These are phyloP conservation scores for Timema cristinae DNA, from an alignment of 2,888 invertebrate genomes.

Conservation along the genomic window DNA sequence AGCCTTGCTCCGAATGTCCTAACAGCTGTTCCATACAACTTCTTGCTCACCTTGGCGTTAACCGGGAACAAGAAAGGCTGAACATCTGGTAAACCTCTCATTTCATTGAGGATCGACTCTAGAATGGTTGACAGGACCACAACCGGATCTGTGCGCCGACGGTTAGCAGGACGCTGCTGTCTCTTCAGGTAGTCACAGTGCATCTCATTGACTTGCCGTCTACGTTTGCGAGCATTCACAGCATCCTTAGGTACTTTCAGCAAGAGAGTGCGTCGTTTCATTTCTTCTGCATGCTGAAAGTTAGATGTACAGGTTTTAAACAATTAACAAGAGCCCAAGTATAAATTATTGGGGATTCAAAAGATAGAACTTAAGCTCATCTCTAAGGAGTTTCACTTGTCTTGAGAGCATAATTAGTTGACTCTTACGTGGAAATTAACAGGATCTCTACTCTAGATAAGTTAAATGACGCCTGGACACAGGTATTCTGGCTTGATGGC, in stretches of 20 bases:
- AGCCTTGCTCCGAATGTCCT: no score
- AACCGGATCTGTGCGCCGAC: slow-evolving; percentile 91
- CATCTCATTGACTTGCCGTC: slow-evolving; percentile 61
- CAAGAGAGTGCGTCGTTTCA: slow-evolving; percentile 72
- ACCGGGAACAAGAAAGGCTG: slow-evolving; percentile 93
- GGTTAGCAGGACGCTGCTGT: slow-evolving; percentile 76
- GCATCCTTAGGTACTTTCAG: slow-evolving; percentile 75
- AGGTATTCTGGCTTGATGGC: no score
- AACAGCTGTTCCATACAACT: no score
- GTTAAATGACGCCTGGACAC: no score
- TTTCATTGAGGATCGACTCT: slow-evolving; percentile 87
- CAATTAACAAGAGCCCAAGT: no score
- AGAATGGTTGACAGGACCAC: slow-evolving; percentile 89
- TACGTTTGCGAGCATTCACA: slow-evolving; percentile 58
- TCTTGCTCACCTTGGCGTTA: slow-evolving; percentile 65
- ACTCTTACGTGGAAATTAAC: no score
- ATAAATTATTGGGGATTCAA: no score
- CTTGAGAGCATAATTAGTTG: no score
- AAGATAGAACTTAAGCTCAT: no score
- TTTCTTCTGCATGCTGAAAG: slow-evolving; percentile 76
- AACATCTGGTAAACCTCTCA: slow-evolving; percentile 87
- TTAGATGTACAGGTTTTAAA: neutral
- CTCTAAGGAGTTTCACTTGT: no score
- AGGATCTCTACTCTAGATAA: no score
- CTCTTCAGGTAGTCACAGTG: slow-evolving; percentile 88